These are phyloP conservation scores for Tachina lurida DNA, from an alignment of 2,888 invertebrate species.

Conservation along the genomic window DNA sequence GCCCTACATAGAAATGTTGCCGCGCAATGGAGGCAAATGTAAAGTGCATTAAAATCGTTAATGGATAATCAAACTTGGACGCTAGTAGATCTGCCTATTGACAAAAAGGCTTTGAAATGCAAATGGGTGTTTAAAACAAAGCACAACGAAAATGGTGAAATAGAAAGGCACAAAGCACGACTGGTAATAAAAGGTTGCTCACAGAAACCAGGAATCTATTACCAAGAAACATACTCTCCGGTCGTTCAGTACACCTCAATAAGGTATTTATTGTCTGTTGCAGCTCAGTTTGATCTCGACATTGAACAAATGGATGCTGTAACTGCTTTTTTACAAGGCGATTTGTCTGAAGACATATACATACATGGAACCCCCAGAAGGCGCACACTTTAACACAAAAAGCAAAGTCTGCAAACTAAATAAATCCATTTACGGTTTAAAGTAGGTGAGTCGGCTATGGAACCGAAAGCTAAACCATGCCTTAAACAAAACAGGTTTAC, in stretches of 20 bases:
- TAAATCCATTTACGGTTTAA: constrained; percentile 22
- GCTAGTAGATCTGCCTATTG: too few relatives aligned
- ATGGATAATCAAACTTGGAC: too few relatives aligned
- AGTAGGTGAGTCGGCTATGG: constrained; percentile 72
- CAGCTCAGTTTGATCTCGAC: constrained; percentile 35
- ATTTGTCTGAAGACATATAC: constrained; percentile 37
- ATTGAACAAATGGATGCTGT: constrained; percentile 68
- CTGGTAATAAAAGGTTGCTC: constrained; percentile 62
- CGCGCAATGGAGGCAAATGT: too few relatives aligned
- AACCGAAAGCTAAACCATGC: constrained; percentile 62
- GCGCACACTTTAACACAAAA: not conserved
- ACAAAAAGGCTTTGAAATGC: too few relatives aligned
- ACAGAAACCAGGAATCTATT: constrained; percentile 54
- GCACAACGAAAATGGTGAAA: constrained; percentile 6
- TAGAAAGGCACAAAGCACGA: not conserved
- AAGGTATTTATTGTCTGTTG: constrained; percentile 17
- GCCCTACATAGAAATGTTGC: too few relatives aligned
- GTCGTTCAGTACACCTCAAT: constrained; percentile 54
- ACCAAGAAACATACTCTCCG: constrained; percentile 68
- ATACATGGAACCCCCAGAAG: constrained; percentile 38
- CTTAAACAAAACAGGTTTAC: constrained; percentile 51
- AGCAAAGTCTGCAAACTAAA: constrained; percentile 37
- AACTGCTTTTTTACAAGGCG: constrained; percentile 68
- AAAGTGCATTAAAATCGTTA: too few relatives aligned
- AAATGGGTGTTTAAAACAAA: too few relatives aligned